A percentile compares a stretch with the other conserved stretches of the same genome.
phyloP scores from a whole-genome alignment of 2,797 vertebrate genomes.

The Xenopus petersii region DNA sequence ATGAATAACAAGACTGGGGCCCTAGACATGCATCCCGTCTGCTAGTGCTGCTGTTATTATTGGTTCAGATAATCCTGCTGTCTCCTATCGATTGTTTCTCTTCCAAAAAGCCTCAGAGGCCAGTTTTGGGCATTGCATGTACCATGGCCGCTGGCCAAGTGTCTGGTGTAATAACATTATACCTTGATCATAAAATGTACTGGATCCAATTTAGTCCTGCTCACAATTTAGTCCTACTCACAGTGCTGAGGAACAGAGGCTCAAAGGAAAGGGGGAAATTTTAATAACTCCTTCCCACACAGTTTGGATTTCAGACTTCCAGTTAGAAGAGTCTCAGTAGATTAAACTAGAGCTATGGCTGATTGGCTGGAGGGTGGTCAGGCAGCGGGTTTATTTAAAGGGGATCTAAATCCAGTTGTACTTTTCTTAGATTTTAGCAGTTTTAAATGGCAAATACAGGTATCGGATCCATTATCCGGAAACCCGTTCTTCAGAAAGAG shows the following conservation, averaged over 20 bases:
- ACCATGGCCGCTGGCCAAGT: conserved; percentile 19
- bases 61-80: conserved; percentile 18
- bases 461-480: no score
- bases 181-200: conserved; percentile 38
- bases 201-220: conserved; percentile 30
- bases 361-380: no score
- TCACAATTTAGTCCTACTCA: background rate
- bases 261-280: background rate
- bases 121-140: conserved; percentile 18
- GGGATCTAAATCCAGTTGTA: no score
- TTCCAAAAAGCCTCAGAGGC: conserved; percentile 36
- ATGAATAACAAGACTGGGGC: background rate
- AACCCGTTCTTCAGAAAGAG: no score
- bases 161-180: conserved; percentile 43
- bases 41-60: conserved; percentile 21
- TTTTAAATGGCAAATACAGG: no score
- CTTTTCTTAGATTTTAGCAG: no score
- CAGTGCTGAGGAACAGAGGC: background rate
- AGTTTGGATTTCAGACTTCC: background rate
- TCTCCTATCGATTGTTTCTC: conserved; percentile 41
- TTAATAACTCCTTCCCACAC: conserved; percentile 14
- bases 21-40: background rate
- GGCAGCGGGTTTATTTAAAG: no score
- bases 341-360: no score
- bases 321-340: no score